Evolutionary conservation across 2,797 vertebrate species (phyloP).

Genomic region (Chromis chromis): DNA sequence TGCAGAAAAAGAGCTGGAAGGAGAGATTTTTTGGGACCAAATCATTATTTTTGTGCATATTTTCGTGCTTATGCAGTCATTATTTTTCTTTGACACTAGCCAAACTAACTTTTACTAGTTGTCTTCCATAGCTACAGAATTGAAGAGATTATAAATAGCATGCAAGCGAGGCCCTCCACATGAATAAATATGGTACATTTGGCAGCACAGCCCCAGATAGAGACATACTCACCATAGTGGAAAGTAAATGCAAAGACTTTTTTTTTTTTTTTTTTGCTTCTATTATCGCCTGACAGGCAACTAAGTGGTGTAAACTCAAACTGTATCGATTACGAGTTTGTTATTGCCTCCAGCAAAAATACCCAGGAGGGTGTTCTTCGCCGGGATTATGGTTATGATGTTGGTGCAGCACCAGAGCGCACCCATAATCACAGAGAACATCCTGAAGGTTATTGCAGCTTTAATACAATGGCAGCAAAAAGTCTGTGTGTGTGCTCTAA

Average conservation of each 20-base stretch:
- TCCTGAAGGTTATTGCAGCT: slow-evolving; percentile 61
- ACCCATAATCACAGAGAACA: slow-evolving; percentile 52
- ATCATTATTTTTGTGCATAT: neutral
- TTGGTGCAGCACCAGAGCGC: slow-evolving; percentile 52
- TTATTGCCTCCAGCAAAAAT: slow-evolving; percentile 61
- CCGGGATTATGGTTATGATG: slow-evolving; percentile 58
- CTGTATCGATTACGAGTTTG: slow-evolving; percentile 62
- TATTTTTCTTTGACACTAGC: too few species aligned
- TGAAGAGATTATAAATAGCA: neutral
- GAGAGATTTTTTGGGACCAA: neutral
- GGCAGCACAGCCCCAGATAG: neutral
- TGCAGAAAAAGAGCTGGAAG: neutral
- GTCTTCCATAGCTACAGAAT: neutral
- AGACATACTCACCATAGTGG: slow-evolving; percentile 29
- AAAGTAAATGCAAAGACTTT: slow-evolving; percentile 23
- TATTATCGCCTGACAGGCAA: slow-evolving; percentile 42
- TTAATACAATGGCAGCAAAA: slow-evolving; percentile 42
- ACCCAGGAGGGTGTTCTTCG: slow-evolving; percentile 60
- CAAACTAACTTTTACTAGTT: neutral
- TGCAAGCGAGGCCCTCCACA: neutral
- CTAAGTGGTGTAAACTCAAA: slow-evolving; percentile 43
- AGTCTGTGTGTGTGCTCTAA: slow-evolving; percentile 12
- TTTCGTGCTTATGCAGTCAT: too few species aligned
- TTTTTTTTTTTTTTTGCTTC: slow-evolving; percentile 16
- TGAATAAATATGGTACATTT: slow-evolving; percentile 25